Percentiles rank a stretch among this genome's conserved stretches.
These are phyloP conservation scores for Camelus dromedarius DNA, from an alignment of 2,113 vertebrate species.

Conservation along the genomic window DNA sequence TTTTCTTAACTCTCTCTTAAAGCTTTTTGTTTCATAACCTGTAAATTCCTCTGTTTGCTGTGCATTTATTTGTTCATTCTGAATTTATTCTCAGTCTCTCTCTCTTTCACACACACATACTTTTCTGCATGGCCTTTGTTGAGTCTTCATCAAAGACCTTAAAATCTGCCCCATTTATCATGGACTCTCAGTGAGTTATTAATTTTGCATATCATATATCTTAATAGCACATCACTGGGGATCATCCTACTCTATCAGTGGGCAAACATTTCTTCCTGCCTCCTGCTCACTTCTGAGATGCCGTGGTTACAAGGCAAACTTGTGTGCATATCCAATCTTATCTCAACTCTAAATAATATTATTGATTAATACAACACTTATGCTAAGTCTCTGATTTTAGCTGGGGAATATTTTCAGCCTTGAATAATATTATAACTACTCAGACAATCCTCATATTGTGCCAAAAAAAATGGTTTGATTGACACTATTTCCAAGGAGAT, in stretches of 20 bases:
- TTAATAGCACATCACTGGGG: not conserved
- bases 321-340: not conserved
- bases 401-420: not conserved
- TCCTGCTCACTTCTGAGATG: not conserved
- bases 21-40: not conserved
- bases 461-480: not conserved
- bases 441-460: not conserved
- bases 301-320: not conserved
- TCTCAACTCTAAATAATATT: not conserved
- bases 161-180: not conserved
- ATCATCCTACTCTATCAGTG: not conserved
- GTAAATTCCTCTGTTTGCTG: not conserved
- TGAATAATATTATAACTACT: not conserved
- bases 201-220: not conserved
- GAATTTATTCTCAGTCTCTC: not conserved
- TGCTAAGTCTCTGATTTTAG: not conserved
- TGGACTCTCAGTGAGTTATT: not conserved
- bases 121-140: not conserved
- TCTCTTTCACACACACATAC: not conserved
- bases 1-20: not conserved
- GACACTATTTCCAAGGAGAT: not conserved
- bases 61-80: not conserved
- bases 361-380: not conserved
- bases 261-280: not conserved
- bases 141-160: not conserved